Evolutionary conservation across 2,888 invertebrate species (phyloP).

Genomic region (Urechis unicinctus): DNA sequence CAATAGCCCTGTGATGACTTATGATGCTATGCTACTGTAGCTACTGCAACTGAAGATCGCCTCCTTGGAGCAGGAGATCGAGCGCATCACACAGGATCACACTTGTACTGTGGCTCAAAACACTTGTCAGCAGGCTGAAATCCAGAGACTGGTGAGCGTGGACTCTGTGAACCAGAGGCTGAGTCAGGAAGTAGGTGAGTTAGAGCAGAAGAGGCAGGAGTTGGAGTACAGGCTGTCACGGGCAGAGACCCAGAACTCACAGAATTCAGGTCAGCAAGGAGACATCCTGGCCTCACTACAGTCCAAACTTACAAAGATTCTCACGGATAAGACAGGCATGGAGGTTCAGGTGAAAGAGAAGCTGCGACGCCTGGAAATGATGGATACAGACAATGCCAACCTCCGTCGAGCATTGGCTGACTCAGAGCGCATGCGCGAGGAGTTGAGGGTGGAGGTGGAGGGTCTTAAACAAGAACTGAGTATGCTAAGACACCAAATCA

Average conservation of each 20-base stretch:
- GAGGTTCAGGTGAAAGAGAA: conserved; percentile 15
- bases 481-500: background rate
- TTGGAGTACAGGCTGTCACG: conserved; percentile 20
- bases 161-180: too few species aligned
- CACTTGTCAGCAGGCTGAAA: too few species aligned
- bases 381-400: conserved; percentile 25
- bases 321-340: conserved; percentile 21
- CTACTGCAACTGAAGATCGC: too few species aligned
- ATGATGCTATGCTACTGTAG: too few species aligned
- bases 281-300: conserved; percentile 8
- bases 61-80: too few species aligned
- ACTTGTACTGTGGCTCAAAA: too few species aligned
- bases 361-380: conserved; percentile 22
- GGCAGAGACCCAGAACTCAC: background rate
- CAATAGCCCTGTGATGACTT: too few species aligned
- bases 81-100: too few species aligned
- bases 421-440: conserved; percentile 28
- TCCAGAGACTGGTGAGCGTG: too few species aligned
- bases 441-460: conserved; percentile 28
- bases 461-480: conserved; percentile 15
- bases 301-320: conserved; percentile 25
- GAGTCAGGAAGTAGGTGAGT: too few species aligned
- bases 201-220: conserved; percentile 34
- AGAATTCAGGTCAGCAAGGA: conserved; percentile 1
- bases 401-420: conserved; percentile 22